Conservation (phyloP, 2,888 invertebrate genomes). For the Nomada fabriciana region DNA sequence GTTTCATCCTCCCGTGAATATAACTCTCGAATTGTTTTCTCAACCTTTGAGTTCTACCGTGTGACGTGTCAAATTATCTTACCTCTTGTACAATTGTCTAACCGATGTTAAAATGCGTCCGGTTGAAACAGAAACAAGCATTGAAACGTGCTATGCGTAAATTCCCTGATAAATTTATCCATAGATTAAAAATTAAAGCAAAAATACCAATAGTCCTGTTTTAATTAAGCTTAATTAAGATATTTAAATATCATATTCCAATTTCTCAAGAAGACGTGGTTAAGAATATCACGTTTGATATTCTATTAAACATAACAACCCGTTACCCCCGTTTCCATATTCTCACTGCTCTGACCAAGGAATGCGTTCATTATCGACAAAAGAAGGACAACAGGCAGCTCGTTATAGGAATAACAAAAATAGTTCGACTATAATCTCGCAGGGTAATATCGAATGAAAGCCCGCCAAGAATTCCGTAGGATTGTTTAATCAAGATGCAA, state of each 20-base stretch:
- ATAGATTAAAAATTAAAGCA: no score
- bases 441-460: conserved; percentile 8
- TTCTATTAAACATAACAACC: no score
- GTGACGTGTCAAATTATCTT: background rate
- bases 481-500: conserved; percentile 46
- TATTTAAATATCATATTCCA: no score
- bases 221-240: no score
- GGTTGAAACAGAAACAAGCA: no score
- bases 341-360: background rate
- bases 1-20: background rate
- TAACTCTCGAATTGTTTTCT: background rate
- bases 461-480: background rate
- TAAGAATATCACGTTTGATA: no score
- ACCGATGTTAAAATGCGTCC: no score
- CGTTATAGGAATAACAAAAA: conserved; percentile 16
- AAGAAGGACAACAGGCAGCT: background rate
- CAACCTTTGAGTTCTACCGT: background rate
- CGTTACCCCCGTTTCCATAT: background rate
- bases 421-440: conserved; percentile 28
- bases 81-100: no score
- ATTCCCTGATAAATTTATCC: no score
- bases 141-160: no score
- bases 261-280: no score
- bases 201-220: no score
- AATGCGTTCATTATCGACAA: background rate